Conservation (phyloP, 2,113 vertebrate genomes). For the Kobus ellipsiprymnus region DNA sequence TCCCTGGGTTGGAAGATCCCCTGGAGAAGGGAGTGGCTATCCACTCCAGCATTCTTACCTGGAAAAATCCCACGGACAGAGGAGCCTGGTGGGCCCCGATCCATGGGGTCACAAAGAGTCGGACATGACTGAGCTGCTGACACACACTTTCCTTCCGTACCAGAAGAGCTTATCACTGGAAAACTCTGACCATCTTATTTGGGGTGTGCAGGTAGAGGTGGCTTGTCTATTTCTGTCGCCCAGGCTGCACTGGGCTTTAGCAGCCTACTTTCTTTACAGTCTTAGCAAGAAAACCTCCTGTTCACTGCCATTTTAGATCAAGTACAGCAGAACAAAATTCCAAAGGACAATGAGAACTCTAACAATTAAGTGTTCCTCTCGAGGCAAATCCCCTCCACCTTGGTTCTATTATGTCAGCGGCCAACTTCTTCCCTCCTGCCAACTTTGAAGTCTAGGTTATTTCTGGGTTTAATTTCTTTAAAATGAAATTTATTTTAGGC, state of each 20-base stretch:
- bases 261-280: not conserved
- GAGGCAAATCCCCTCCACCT: not conserved
- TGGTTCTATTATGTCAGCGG: not conserved
- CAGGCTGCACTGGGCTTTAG: not conserved
- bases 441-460: not conserved
- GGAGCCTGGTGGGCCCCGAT: not conserved
- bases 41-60: not conserved
- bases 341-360: not conserved
- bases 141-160: not conserved
- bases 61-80: not conserved
- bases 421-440: not conserved
- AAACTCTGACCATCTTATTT: not conserved
- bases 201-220: accelerated
- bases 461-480: slow-evolving; percentile 11
- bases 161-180: not conserved
- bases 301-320: not conserved
- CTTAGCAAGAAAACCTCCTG: not conserved
- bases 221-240: not conserved
- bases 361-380: too few species aligned
- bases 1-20: not conserved
- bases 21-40: not conserved
- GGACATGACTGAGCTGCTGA: not conserved
- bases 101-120: not conserved
- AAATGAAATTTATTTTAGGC: not conserved
- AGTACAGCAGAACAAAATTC: not conserved